Base-by-base conservation (phyloP, 37 sponge, comb jelly and placozoan species). In the Beroe forskalii region DNA sequence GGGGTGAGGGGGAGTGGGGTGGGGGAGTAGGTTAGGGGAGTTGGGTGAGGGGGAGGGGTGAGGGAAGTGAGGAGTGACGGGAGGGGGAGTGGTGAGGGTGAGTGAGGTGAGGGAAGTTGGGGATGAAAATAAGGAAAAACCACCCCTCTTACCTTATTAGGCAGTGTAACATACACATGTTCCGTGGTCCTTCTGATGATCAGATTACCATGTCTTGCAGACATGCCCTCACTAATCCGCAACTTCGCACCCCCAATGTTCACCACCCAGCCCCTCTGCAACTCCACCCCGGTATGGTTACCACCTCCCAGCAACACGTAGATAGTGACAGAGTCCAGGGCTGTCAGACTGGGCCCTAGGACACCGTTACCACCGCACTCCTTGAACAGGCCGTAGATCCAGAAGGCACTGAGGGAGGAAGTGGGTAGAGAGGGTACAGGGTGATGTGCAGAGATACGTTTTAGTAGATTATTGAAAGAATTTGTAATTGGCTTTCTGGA, bases 201-300 rank as follows among this genome's bases (percentile, higher is more conserved):
- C 24, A 80, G 86, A n/a, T 80, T 41, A 9, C 30, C 55, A 38
- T 80, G 86, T 41, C 55, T 17, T n/a, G 86, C 86, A 24, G 86
- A 80, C 86, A 80, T 80, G 28, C 86, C 86, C 86, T 80, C 86
- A 41, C 86, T 44, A 30, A 80, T 80, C 17, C 86, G 12, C 55
- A 80, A 44, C 86, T 80, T 80, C 2, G 86, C 44, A 23, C 86
- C 86, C 9, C 86, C 86, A 30, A 80, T 80, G 31, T 80, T 80
- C 86, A 80, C 86, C 24, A 80, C 86, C 86, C 86, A 80, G 28
- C 86, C 86, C 42, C 86, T 3, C 30, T 80, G 86, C 44, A 80
- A 48, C 27, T 80, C 86, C 4, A 80, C 55, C 30, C 86, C 86
- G 4, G 86, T 80, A 19, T 80, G 86, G 55, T 80, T 80, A 0